Base-by-base conservation (phyloP, 2,888 invertebrate genomes). In the Brachynemurus nebulosus region DNA sequence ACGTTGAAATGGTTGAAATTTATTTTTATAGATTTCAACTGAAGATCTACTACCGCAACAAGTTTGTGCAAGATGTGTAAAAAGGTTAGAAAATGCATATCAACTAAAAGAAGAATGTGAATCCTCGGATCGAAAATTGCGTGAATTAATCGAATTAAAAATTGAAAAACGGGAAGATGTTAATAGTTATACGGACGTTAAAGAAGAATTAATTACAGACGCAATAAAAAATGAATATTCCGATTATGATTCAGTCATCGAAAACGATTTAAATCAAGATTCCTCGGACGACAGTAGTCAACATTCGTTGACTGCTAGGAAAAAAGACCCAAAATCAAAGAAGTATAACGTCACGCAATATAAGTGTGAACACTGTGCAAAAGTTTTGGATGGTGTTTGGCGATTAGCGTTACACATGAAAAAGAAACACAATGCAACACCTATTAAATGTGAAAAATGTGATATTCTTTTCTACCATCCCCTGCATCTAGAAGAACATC, bases 361-460 rank as follows among this genome's bases (percentile, higher is more conserved):
- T 30, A 30, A 30, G 14, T 30, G 30, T n/a, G n/a, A 30, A 2
- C n/a, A 30, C n/a, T 30, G 30, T 30, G 30, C n/a, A 4, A n/a
- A 30, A 30, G 14, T 7, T 3, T 30, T 30, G 14, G 30, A 30
- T 30, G 30, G 30, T 9, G 30, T 30, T 4, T 30, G 30, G 30
- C n/a, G 30, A 30, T 30, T 30, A 30, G 30, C n/a, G n/a, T 30
- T 30, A 11, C 30, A 30, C 14, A 30, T 30, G 30, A 30, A 30
- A 14, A 30, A 30, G 14, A 30, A 30, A 30, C 30, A 30, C 14
- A 14, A 30, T 11, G n/a, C 30, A 11, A n/a, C 2, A 30, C 30
- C 30, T 12, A 30, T 30, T 11, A 30, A 30, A 30, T 30, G 30
- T 30, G 30, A 30, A n/a, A 30, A 30, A 30, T 30, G 30, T 30